Evolutionary conservation across 2,113 vertebrate genomes (phyloP).

Genomic region (Irena cyanogastra): DNA sequence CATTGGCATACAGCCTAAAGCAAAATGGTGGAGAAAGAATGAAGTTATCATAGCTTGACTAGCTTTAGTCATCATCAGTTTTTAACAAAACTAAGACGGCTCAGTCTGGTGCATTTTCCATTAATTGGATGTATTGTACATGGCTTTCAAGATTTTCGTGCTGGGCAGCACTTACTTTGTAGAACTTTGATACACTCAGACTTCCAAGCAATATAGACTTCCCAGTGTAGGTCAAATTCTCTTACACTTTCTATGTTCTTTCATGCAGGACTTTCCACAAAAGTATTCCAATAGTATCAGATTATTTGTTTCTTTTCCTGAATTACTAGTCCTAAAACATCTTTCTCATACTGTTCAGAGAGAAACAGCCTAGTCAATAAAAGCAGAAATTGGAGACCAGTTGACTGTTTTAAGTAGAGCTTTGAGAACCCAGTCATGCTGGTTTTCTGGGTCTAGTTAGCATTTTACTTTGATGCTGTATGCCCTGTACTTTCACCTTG

Average conservation of each 20-base stretch:
- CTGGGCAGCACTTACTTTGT: not conserved
- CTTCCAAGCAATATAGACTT: not conserved
- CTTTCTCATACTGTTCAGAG: not conserved
- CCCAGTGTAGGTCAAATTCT: not conserved
- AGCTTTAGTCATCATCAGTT: not conserved
- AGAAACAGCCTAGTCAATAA: not conserved
- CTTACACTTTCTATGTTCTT: not conserved
- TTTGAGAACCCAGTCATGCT: not conserved
- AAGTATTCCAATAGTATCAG: not conserved
- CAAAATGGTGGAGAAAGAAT: not conserved
- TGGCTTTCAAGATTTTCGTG: not conserved
- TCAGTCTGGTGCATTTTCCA: not conserved
- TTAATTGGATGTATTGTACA: not conserved
- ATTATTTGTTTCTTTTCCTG: not conserved
- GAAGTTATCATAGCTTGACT: too few species aligned
- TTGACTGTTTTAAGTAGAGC: not conserved
- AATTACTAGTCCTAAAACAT: not conserved
- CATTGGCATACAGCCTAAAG: not conserved
- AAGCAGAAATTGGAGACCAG: not conserved
- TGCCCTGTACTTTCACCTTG: not conserved
- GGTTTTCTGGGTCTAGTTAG: slow-evolving; percentile 7
- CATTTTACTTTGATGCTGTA: not conserved
- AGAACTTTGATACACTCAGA: not conserved
- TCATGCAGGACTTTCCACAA: not conserved
- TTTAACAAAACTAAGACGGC: not conserved